phyloP scores from a whole-genome alignment of 2,113 vertebrate genomes.

The Dascyllus trimaculatus region DNA sequence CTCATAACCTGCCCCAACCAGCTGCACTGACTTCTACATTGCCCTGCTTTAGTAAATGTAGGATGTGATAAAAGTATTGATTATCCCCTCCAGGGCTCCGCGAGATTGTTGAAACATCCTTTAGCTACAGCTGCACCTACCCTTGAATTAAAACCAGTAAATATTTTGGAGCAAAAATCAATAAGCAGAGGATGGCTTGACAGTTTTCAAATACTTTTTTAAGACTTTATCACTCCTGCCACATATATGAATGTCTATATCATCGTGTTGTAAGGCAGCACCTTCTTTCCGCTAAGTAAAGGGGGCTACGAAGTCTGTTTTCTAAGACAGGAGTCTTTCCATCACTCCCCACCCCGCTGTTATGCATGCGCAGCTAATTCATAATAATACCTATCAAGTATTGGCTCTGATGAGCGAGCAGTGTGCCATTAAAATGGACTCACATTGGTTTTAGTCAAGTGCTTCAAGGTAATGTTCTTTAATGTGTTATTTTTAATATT shows the following conservation, averaged over 20 bases:
- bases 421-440: constrained; percentile 70
- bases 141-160: constrained; percentile 58
- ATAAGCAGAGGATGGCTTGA: constrained; percentile 45
- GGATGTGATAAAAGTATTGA: constrained; percentile 63
- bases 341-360: constrained; percentile 45
- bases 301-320: constrained; percentile 34
- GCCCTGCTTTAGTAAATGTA: constrained; percentile 24
- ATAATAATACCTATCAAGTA: constrained; percentile 72
- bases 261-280: constrained; percentile 19
- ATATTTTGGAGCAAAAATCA: constrained; percentile 61
- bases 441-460: constrained; percentile 72
- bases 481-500: constrained; percentile 76
- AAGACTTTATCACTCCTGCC: constrained; percentile 32
- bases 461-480: constrained; percentile 77
- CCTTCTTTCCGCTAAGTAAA: constrained; percentile 25
- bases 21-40: constrained; percentile 41
- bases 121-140: constrained; percentile 7
- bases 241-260: constrained; percentile 44
- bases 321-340: constrained; percentile 43
- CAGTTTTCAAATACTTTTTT: constrained; percentile 47
- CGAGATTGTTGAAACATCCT: constrained; percentile 28
- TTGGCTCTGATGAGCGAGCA: constrained; percentile 56
- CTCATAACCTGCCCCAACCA: constrained; percentile 53
- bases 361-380: constrained; percentile 66
- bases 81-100: constrained; percentile 36